These are phyloP conservation scores for Enteromius fasciolatus DNA, from an alignment of 2,797 vertebrate species.

Conservation along the genomic window DNA sequence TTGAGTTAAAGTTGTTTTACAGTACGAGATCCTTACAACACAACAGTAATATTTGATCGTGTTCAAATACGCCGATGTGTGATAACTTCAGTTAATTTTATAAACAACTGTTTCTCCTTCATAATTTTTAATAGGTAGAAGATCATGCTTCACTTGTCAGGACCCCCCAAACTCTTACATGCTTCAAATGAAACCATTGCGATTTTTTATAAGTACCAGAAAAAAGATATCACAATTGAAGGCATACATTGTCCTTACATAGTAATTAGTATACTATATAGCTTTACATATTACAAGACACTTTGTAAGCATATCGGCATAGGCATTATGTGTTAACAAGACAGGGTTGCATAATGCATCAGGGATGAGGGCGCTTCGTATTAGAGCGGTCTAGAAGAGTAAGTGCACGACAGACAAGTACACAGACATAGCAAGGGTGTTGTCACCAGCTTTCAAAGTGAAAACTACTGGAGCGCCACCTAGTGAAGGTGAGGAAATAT, in stretches of 20 bases:
- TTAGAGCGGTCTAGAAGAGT: slow-evolving; percentile 24
- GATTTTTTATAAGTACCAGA: slow-evolving; percentile 69
- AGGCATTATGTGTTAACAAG: slow-evolving; percentile 67
- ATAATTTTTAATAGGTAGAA: slow-evolving; percentile 11
- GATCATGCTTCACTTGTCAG: slow-evolving; percentile 28
- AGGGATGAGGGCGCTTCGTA: slow-evolving; percentile 1
- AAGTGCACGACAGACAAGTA: slow-evolving; percentile 1
- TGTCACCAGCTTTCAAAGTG: neutral
- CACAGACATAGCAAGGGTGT: slow-evolving; percentile 20
- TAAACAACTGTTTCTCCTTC: slow-evolving; percentile 19
- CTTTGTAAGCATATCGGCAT: slow-evolving; percentile 66
- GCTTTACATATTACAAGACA: slow-evolving; percentile 75
- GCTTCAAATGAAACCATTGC: slow-evolving; percentile 62
- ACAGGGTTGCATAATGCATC: slow-evolving; percentile 62
- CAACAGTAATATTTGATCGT: slow-evolving; percentile 9
- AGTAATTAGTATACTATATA: slow-evolving; percentile 74
- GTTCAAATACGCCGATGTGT: slow-evolving; percentile 1
- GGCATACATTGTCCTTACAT: slow-evolving; percentile 73
- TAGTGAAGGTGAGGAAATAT: slow-evolving; percentile 39
- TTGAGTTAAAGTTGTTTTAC: slow-evolving; percentile 53
- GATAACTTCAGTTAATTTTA: slow-evolving; percentile 1
- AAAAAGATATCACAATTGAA: slow-evolving; percentile 73
- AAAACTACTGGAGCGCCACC: slow-evolving; percentile 41
- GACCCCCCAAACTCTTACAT: slow-evolving; percentile 10
- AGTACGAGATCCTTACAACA: slow-evolving; percentile 16